Percentiles rank a stretch among this genome's conserved stretches.
These are phyloP conservation scores for Silurus meridionalis DNA, from an alignment of 2,113 vertebrate species.

Conservation along the genomic window DNA sequence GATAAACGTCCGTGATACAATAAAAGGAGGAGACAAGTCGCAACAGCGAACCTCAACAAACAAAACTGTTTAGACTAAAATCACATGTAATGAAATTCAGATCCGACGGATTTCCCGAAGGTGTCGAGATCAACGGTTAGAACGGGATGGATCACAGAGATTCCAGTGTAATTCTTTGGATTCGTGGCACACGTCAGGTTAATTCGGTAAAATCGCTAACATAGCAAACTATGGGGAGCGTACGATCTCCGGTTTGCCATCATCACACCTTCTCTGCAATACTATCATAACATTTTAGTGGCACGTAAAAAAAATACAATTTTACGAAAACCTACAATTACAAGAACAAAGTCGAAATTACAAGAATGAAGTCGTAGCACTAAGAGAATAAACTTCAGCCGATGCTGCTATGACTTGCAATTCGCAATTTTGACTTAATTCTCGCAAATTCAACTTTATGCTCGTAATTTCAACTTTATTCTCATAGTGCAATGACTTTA, in stretches of 20 bases:
- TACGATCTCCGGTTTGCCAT: not conserved
- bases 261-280: not conserved
- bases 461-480: too few relatives aligned
- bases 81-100: not conserved
- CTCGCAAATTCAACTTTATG: too few relatives aligned
- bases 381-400: too few relatives aligned
- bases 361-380: too few relatives aligned
- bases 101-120: not conserved
- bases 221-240: not conserved
- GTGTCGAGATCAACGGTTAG: not conserved
- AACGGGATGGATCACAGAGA: too few relatives aligned
- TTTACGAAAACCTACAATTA: too few relatives aligned
- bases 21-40: constrained; percentile 16
- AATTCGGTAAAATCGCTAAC: not conserved
- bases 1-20: constrained; percentile 3
- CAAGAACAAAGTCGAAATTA: too few relatives aligned
- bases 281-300: not conserved
- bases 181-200: not conserved
- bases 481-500: too few relatives aligned
- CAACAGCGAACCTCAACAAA: constrained; percentile 27
- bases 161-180: not conserved
- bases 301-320: too few relatives aligned
- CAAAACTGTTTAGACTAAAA: not conserved
- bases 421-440: too few relatives aligned
- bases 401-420: too few relatives aligned